phyloP scores from a whole-genome alignment of 2,888 invertebrate species.

The Rhagonycha fulva region DNA sequence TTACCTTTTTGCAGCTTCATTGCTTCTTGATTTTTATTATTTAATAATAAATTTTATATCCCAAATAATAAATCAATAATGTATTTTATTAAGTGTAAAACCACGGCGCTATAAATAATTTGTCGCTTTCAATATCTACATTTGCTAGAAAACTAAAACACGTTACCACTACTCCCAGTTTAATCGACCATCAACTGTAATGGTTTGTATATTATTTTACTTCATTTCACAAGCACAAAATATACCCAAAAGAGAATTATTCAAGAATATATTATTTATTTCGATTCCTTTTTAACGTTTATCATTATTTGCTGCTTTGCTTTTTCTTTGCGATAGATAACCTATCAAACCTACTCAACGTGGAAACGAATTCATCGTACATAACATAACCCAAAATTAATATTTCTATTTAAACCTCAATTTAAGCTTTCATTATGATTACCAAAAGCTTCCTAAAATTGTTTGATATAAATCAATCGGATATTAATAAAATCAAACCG shows the following conservation, averaged over 20 bases:
- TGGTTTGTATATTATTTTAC: conserved; percentile 24
- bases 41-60: not conserved
- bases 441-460: not conserved
- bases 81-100: not conserved
- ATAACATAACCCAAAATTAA: conserved; percentile 5
- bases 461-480: too few relatives aligned
- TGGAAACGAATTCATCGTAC: conserved; percentile 10
- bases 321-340: conserved; percentile 12
- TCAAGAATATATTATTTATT: conserved; percentile 26
- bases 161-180: conserved; percentile 12
- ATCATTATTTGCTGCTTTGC: conserved; percentile 20
- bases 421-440: not conserved
- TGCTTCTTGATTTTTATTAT: not conserved
- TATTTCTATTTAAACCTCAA: not conserved
- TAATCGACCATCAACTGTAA: conserved; percentile 16
- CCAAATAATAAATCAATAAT: not conserved
- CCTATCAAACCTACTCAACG: conserved; percentile 17
- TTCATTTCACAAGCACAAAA: conserved; percentile 28
- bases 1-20: not conserved
- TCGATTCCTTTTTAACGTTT: conserved; percentile 22
- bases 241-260: conserved; percentile 28
- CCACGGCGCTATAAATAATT: not conserved
- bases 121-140: conserved; percentile 9
- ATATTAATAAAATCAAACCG: not conserved
- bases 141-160: conserved; percentile 10